These are phyloP conservation scores for Drosophila nigromelanica DNA, from an alignment of 1,140 invertebrate genomes.

Conservation along the genomic window DNA sequence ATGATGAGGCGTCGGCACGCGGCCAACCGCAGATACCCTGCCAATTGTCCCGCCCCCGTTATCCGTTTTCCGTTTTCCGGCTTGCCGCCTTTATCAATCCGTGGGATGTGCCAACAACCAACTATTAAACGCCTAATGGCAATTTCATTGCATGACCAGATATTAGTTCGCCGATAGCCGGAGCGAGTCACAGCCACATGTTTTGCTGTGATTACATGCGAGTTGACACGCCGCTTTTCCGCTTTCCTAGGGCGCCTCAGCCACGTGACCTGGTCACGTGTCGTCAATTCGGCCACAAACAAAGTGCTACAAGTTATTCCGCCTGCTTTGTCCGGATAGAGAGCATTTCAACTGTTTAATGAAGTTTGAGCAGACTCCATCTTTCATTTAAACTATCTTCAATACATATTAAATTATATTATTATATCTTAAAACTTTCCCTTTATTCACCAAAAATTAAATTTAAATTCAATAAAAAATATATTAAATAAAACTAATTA, in stretches of 20 bases:
- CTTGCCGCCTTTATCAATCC: conserved; percentile 24
- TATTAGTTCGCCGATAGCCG: conserved; percentile 61
- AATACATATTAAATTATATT: background rate
- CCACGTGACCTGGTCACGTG: conserved; percentile 78
- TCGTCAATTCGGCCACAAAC: conserved; percentile 57
- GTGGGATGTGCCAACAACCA: conserved; percentile 59
- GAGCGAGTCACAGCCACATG: conserved; percentile 66
- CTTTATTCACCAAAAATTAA: no score
- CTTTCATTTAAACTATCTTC: background rate
- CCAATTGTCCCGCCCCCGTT: background rate
- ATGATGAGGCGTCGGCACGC: conserved; percentile 69
- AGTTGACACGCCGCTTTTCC: conserved; percentile 66
- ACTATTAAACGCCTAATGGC: conserved; percentile 66
- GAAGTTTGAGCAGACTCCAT: background rate
- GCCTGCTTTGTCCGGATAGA: background rate
- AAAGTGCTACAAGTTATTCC: conserved; percentile 45
- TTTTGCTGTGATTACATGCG: conserved; percentile 74
- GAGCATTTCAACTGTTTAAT: background rate
- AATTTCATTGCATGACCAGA: conserved; percentile 56
- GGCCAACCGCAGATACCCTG: conserved; percentile 53
- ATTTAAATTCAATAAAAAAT: no score
- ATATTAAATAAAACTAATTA: no score
- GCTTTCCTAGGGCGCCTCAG: conserved; percentile 39
- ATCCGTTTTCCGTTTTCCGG: conserved; percentile 10
- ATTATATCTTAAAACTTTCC: background rate